These are phyloP conservation scores for Tarsius wallacei DNA, from an alignment of 2,797 vertebrate species.

Conservation along the genomic window DNA sequence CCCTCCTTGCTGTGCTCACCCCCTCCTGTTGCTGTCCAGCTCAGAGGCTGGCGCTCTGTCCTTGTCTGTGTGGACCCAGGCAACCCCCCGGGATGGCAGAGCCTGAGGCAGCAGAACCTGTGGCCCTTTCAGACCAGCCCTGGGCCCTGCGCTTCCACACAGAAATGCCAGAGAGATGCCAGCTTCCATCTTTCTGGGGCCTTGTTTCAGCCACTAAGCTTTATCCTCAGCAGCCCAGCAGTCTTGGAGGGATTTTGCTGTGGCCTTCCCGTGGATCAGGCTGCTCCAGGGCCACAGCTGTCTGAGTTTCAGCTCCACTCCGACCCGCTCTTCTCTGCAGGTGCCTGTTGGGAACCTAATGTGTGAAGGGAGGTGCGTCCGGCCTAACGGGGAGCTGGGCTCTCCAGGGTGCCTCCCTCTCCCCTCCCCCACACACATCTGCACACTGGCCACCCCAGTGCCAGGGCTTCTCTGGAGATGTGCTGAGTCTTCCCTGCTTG, in stretches of 20 bases:
- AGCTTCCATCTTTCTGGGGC: background rate
- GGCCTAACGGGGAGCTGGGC: background rate
- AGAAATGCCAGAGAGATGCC: no score
- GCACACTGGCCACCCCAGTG: background rate
- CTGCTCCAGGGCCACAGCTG: background rate
- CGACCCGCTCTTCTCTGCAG: background rate
- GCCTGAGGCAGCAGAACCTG: background rate
- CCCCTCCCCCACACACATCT: no score
- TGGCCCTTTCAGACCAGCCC: background rate
- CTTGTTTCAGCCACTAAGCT: background rate
- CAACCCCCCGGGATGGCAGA: background rate
- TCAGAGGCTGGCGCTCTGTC: background rate
- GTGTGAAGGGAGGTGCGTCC: no score
- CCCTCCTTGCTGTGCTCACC: background rate
- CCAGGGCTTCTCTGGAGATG: background rate
- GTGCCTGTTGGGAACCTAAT: background rate
- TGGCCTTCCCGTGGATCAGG: background rate
- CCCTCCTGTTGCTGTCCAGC: background rate
- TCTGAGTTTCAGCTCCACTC: background rate
- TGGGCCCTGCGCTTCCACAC: background rate
- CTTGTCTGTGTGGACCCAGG: accelerated
- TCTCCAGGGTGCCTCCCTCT: background rate
- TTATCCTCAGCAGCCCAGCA: background rate
- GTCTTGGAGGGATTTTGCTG: background rate
- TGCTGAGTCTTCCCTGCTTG: background rate